Evolutionary conservation across 2,113 vertebrate species (phyloP).

Genomic region (Tiliqua scincoides): DNA sequence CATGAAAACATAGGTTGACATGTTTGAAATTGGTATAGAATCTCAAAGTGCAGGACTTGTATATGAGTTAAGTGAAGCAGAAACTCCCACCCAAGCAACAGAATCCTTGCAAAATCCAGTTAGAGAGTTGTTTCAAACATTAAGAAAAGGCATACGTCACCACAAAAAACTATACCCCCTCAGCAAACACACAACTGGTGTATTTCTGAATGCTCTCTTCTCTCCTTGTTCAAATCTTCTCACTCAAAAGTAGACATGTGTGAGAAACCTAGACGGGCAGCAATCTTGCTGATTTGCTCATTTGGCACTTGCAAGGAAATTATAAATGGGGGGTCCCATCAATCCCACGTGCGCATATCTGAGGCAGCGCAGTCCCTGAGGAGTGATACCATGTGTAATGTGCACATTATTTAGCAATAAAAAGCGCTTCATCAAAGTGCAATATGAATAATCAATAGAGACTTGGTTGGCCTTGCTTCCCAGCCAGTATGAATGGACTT

Average conservation of each 20-base stretch:
- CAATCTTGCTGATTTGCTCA: neutral
- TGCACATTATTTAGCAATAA: neutral
- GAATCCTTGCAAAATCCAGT: neutral
- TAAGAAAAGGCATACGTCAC: neutral
- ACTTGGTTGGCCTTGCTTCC: neutral
- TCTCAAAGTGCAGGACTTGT: neutral
- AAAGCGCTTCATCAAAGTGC: rapidly evolving
- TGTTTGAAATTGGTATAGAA: no score
- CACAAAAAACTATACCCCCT: neutral
- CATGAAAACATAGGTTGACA: no score
- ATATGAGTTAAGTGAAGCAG: neutral
- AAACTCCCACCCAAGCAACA: neutral
- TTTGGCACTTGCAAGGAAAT: neutral
- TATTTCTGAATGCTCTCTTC: neutral
- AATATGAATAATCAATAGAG: neutral
- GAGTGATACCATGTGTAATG: neutral
- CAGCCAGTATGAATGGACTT: constrained; percentile 16
- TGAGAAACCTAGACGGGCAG: neutral
- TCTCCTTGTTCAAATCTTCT: neutral
- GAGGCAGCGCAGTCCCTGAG: neutral
- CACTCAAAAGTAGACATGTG: neutral
- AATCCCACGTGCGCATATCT: rapidly evolving
- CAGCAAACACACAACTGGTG: neutral
- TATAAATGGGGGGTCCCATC: neutral
- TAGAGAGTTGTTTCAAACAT: neutral